Evolutionary conservation across 2,888 invertebrate species (phyloP).

Genomic region (Monopis laevigella): DNA sequence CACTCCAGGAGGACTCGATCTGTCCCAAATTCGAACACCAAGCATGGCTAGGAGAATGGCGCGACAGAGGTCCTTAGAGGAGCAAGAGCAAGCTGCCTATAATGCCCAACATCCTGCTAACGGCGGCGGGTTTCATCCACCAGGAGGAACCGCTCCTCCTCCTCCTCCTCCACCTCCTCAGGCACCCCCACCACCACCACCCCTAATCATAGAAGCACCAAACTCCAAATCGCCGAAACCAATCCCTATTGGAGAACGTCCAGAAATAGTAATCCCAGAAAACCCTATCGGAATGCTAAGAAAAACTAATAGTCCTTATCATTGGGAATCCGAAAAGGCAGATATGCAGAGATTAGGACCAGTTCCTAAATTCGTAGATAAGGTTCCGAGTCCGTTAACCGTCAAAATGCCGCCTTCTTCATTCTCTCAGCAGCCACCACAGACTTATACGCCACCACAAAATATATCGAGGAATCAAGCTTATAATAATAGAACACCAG

Average conservation of each 20-base stretch:
- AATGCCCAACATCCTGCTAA: slow-evolving; percentile 27
- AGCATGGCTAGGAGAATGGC: slow-evolving; percentile 85
- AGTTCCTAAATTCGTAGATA: slow-evolving; percentile 54
- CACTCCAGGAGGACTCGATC: slow-evolving; percentile 90
- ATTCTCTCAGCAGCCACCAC: slow-evolving; percentile 50
- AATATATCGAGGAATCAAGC: slow-evolving; percentile 31
- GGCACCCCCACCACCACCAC: slow-evolving; percentile 68
- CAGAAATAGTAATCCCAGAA: slow-evolving; percentile 78
- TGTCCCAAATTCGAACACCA: slow-evolving; percentile 90
- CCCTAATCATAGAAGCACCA: slow-evolving; percentile 64
- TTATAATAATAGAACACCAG: slow-evolving; percentile 42
- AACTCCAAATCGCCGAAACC: slow-evolving; percentile 62
- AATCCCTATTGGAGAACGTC: slow-evolving; percentile 67
- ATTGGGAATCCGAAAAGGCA: slow-evolving; percentile 70
- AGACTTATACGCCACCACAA: slow-evolving; percentile 39
- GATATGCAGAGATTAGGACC: slow-evolving; percentile 59
- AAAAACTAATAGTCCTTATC: slow-evolving; percentile 75
- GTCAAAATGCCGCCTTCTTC: slow-evolving; percentile 51
- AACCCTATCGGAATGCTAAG: slow-evolving; percentile 76
- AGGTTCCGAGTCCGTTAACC: slow-evolving; percentile 54
- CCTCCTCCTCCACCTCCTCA: slow-evolving; percentile 53
- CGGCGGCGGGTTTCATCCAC: slow-evolving; percentile 18
- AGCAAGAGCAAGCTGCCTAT: slow-evolving; percentile 39
- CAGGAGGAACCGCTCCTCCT: slow-evolving; percentile 42
- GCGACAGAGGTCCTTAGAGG: slow-evolving; percentile 69